Percentiles rank a stretch among this genome's conserved stretches.
Evolutionary conservation across 2,797 vertebrate species (phyloP).

Genomic region (Anisognathus igniventris): DNA sequence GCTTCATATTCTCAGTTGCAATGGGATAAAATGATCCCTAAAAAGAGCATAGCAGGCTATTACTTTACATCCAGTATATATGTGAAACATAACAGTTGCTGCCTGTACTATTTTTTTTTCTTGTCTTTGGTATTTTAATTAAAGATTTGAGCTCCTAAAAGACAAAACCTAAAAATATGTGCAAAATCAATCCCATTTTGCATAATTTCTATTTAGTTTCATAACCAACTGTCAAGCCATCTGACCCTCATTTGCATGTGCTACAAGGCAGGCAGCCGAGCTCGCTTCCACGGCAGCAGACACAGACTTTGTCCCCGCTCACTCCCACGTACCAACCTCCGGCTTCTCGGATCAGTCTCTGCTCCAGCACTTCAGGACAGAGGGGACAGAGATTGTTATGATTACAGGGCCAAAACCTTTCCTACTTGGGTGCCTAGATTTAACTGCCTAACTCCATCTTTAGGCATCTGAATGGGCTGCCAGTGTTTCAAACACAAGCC

Average conservation of each 20-base stretch:
- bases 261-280: slow-evolving; percentile 11
- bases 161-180: slow-evolving; percentile 53
- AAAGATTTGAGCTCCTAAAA: slow-evolving; percentile 55
- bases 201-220: slow-evolving; percentile 47
- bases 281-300: not conserved
- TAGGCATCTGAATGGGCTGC: not conserved
- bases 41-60: slow-evolving; percentile 59
- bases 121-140: slow-evolving; percentile 52
- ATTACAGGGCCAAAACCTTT: not conserved
- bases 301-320: not conserved
- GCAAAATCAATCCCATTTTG: slow-evolving; percentile 48
- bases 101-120: not conserved
- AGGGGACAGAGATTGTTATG: not conserved
- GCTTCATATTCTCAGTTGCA: slow-evolving; percentile 59
- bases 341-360: not conserved
- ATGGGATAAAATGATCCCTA: slow-evolving; percentile 55
- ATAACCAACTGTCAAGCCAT: slow-evolving; percentile 44
- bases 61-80: slow-evolving; percentile 30
- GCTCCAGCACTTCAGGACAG: not conserved
- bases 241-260: slow-evolving; percentile 54
- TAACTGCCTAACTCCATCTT: not conserved
- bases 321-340: not conserved
- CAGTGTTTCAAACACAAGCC: not conserved
- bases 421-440: not conserved
- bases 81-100: slow-evolving; percentile 39